Base-by-base conservation (phyloP, 2,797 vertebrate species). In the Ataeniobius toweri region DNA sequence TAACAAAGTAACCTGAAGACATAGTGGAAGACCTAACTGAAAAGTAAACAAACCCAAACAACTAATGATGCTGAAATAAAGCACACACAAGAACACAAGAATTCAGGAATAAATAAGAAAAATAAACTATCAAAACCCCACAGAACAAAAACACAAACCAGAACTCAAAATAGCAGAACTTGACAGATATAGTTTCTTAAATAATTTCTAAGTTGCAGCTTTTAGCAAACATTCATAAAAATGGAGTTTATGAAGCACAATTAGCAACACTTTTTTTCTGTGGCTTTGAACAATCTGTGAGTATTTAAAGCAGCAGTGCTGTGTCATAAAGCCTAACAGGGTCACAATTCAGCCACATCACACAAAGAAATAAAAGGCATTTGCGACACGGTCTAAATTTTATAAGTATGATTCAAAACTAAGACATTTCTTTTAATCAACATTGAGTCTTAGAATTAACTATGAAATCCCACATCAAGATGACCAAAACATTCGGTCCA, bases 351-450 rank as follows among this genome's bases (percentile, higher is more conserved):
- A 48, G 24, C 67, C 67, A 69, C 67, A 69, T 69, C 67, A 69
- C 67, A 26, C 41, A 26, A 46, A 16, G 67, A 69, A 69, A 69
- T 69, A 69, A 69, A 69, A 69, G 67, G 26, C 67, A 48, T 69
- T 69, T 2, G 14, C 28, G 44, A 51, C 44, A 13, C 44, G 12
- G 28, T 36, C 31, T 28, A 51, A 36, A 50, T 14, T 14, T 28
- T 31, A 61, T 31, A 50, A 50, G 59, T 41, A 16, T 14, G 67
- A 69, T 26, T 46, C 67, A 48, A 26, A 69, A 69, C 41, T 26
- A n/a, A 46, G 41, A 48, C 48, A 36, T n/a, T 2, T 41, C n/a
- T 53, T n/a, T 36, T 31, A 61, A 48, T 61, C 14, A 41, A 39
- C 12, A 51, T 22, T 63, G 69, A n/a, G 13, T 39, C 22, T 77